phyloP scores from a whole-genome alignment of 1,140 invertebrate species.

The Penaeus japonicus region DNA sequence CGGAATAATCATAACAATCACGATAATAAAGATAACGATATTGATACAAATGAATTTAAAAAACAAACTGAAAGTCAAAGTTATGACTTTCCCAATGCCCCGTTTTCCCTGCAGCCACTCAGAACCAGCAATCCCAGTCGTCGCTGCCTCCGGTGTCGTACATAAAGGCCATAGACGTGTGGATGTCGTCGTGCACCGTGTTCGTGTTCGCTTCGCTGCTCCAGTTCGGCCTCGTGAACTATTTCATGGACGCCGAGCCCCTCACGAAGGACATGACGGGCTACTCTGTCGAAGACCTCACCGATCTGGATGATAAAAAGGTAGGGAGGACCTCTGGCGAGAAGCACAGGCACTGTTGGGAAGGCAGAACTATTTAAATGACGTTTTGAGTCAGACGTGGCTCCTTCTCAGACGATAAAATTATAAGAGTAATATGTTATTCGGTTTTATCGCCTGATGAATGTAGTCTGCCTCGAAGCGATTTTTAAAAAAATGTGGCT shows the following conservation, averaged over 20 bases:
- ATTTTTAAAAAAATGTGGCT: too few species aligned
- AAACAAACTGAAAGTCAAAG: neutral
- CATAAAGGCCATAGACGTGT: slow-evolving; percentile 91
- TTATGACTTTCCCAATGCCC: neutral
- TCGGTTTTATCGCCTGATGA: too few species aligned
- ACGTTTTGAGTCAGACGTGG: neutral
- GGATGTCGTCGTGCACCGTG: slow-evolving; percentile 92
- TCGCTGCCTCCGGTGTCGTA: slow-evolving; percentile 89
- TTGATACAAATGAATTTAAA: too few species aligned
- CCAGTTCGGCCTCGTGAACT: slow-evolving; percentile 92
- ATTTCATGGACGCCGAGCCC: slow-evolving; percentile 77
- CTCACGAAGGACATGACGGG: slow-evolving; percentile 89
- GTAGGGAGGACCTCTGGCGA: slow-evolving; percentile 71
- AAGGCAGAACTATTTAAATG: neutral
- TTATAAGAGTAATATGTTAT: too few species aligned
- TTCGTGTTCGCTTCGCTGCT: slow-evolving; percentile 92
- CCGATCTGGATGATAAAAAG: slow-evolving; percentile 74
- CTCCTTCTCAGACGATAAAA: too few species aligned
- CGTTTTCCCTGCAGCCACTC: slow-evolving; percentile 73
- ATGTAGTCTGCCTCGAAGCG: too few species aligned
- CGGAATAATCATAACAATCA: too few species aligned
- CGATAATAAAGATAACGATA: too few species aligned
- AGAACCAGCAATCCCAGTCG: slow-evolving; percentile 89
- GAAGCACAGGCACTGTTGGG: neutral
- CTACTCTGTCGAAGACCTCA: slow-evolving; percentile 85